Base-by-base conservation (phyloP, 2,797 vertebrate genomes). In the Ibycter americanus region DNA sequence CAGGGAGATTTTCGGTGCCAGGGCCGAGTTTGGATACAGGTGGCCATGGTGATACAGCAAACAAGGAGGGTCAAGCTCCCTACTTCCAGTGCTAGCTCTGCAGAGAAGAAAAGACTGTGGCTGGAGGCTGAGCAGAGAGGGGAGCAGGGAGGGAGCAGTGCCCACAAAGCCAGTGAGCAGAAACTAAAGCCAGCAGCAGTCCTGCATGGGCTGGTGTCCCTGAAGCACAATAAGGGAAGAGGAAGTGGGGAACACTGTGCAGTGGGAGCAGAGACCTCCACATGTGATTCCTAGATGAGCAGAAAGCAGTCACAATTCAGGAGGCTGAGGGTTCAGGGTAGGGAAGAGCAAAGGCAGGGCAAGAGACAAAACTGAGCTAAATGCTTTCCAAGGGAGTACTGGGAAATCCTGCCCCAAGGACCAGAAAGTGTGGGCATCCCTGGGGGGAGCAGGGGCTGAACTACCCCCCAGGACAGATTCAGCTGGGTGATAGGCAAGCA, bases 151-250 rank as follows among this genome's bases (percentile, higher is more conserved):
- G 59, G 74, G 58, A 77, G 73, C 65, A 12, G 32, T 3, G 17
- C 62, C 66, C 1, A 0, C 62, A 61, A 78, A 81, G 23, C 21
- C 59, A 67, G n/a, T 1, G 4, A 61, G 62, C 1, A 0, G 77
- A 54, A 89, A 15, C 52, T 3, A 6, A 55, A 91, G 76, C 20
- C 44, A n/a, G n/a, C n/a, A 36, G 66, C 15, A 13, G 40, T 59
- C 54, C 42, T 82, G 32, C 2, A 0, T 4, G 3, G 74, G 51
- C 31, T 62, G 29, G 42, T 10, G 12, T 73, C 56, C 55, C 55
- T 0, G 0, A 44, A 29, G 34, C 46, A 72, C 49, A 34, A 46
- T 70, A 25, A 31, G 47, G 32, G 63, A 85, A 32, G 84, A 85
- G 91, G 87, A 97, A 93, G 87, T 0, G 0, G 32, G n/a, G 51